Conservation (phyloP, 2,797 vertebrate genomes). For the Ctenopoma kingsleyae region DNA sequence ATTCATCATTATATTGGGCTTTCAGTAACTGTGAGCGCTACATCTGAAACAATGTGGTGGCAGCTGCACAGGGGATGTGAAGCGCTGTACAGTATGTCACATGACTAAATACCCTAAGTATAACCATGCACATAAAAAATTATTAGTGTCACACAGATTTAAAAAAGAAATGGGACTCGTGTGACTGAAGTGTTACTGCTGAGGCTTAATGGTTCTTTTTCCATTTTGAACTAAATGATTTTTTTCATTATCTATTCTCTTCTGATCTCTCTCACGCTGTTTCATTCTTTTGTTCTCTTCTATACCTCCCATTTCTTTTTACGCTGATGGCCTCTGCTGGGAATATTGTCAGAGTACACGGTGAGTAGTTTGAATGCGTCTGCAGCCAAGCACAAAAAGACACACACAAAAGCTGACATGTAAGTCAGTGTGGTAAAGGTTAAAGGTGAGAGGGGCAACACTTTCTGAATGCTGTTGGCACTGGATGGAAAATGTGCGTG, state of each 20-base stretch:
- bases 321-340: conserved; percentile 44
- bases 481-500: neutral
- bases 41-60: neutral
- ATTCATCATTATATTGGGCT: neutral
- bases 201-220: conserved; percentile 32
- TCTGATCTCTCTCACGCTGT: conserved; percentile 28
- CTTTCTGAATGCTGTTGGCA: neutral
- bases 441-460: neutral
- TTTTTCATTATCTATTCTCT: conserved; percentile 4
- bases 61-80: neutral
- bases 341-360: conserved; percentile 75
- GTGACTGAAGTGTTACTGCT: conserved; percentile 23
- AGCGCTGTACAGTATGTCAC: neutral
- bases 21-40: neutral
- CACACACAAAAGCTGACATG: conserved; percentile 5
- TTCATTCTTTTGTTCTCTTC: conserved; percentile 48
- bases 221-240: conserved; percentile 34
- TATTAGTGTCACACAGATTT: conserved; percentile 16
- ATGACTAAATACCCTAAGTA: neutral
- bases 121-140: neutral
- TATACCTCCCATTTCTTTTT: conserved; percentile 22
- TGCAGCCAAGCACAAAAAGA: conserved; percentile 4
- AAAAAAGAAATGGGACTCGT: neutral
- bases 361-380: conserved; percentile 63
- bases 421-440: neutral